A percentile compares a stretch with the other conserved stretches of the same genome.
Conservation (phyloP, 2,888 invertebrate genomes). For the Siphlonurus alternatus region DNA sequence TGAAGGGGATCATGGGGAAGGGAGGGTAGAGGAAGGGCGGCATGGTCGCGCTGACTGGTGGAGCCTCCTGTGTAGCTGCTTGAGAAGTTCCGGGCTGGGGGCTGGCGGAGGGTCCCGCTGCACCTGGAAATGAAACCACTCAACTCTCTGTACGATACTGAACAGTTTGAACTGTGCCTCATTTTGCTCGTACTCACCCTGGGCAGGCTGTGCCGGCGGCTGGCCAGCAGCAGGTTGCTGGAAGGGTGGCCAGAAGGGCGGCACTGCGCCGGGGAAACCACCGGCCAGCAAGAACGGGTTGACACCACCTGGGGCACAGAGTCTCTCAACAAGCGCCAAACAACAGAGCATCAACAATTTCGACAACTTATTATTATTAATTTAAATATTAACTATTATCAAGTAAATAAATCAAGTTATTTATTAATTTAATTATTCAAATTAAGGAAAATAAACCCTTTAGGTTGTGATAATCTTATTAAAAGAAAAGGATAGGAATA, state of each 20-base stretch:
- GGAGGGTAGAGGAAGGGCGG: constrained; percentile 36
- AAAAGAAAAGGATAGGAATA: too few species aligned
- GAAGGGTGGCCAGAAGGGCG: constrained; percentile 14
- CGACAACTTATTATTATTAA: too few species aligned
- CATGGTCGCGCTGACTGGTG: constrained; percentile 11
- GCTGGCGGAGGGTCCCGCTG: constrained; percentile 7
- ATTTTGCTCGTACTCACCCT: too few species aligned
- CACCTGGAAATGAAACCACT: constrained; percentile 11
- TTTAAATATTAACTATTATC: too few species aligned
- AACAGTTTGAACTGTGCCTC: too few species aligned
- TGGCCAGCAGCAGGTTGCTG: constrained; percentile 6
- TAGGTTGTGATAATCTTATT: too few species aligned
- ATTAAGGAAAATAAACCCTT: too few species aligned
- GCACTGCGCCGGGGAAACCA: constrained; percentile 7
- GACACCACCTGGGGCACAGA: constrained; percentile 9
- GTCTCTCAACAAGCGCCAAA: too few species aligned
- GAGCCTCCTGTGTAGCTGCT: constrained; percentile 13
- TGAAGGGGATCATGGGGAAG: constrained; percentile 33
- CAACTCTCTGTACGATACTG: too few species aligned
- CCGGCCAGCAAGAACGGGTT: constrained; percentile 10
- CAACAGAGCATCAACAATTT: too few species aligned
- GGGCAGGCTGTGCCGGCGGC: constrained; percentile 3
- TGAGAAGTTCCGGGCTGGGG: constrained; percentile 20
- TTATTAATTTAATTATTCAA: too few species aligned
- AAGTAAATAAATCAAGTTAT: too few species aligned